A percentile compares a stretch with the other conserved stretches of the same genome.
phyloP scores from a whole-genome alignment of 2,113 vertebrate species.

The Gnathonemus echidnorhynchus region DNA sequence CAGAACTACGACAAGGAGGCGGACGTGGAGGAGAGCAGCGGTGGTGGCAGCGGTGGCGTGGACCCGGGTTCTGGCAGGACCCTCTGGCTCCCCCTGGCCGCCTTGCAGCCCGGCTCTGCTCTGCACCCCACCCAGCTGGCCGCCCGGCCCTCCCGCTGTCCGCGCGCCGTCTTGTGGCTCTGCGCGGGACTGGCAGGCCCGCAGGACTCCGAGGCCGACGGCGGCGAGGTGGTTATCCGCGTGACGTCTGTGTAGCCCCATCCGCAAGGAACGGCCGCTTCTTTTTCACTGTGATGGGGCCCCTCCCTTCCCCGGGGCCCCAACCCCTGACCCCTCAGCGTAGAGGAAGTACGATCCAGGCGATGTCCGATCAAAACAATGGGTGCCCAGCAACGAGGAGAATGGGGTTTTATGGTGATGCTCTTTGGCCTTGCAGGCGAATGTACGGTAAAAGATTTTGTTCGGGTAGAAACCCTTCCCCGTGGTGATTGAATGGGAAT shows the following conservation, averaged over 20 bases:
- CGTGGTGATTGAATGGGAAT: background rate
- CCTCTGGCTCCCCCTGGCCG: slow-evolving; percentile 78
- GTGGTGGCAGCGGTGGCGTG: slow-evolving; percentile 62
- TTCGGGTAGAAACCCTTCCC: background rate
- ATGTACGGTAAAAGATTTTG: background rate
- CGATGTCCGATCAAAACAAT: too few species aligned
- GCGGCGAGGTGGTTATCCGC: slow-evolving; percentile 82
- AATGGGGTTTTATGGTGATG: slow-evolving; percentile 3
- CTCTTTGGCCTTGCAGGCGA: slow-evolving; percentile 17
- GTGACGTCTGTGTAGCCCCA: slow-evolving; percentile 77
- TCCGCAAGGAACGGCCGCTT: background rate
- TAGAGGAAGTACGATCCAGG: background rate
- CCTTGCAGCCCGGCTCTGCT: slow-evolving; percentile 66
- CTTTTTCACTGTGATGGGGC: slow-evolving; percentile 12
- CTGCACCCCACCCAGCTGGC: slow-evolving; percentile 71
- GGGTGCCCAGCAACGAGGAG: background rate
- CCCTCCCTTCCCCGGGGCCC: background rate
- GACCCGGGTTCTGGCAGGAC: slow-evolving; percentile 70
- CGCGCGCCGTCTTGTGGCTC: slow-evolving; percentile 67
- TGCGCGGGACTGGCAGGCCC: slow-evolving; percentile 65
- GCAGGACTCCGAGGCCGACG: slow-evolving; percentile 61
- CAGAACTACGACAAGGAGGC: slow-evolving; percentile 83
- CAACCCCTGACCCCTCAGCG: background rate
- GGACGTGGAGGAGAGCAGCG: slow-evolving; percentile 78
- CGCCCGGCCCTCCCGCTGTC: slow-evolving; percentile 70